Percentiles rank a stretch among this genome's conserved stretches.
Evolutionary conservation across 2,888 invertebrate species (phyloP).

Genomic region (Pyrrhia umbra): DNA sequence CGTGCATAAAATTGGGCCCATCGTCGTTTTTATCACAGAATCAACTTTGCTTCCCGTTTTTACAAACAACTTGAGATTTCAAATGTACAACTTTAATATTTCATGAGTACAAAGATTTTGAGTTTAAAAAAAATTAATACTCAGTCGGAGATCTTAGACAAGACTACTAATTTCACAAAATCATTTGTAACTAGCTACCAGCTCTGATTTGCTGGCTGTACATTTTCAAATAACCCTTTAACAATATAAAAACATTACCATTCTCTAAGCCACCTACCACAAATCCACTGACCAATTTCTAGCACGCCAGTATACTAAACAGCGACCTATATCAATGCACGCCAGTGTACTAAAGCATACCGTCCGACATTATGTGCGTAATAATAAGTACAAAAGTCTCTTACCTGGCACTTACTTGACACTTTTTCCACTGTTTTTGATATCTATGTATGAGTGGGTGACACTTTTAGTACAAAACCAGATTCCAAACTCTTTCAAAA

Average conservation of each 20-base stretch:
- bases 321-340: constrained; percentile 41
- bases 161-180: too few species aligned
- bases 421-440: constrained; percentile 8
- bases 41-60: constrained; percentile 20
- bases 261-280: constrained; percentile 27
- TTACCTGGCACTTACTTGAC: constrained; percentile 38
- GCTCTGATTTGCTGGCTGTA: too few species aligned
- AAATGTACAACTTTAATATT: too few species aligned
- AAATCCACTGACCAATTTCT: constrained; percentile 11
- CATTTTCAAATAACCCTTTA: not conserved
- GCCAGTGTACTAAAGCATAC: constrained; percentile 41
- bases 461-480: not conserved
- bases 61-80: not conserved
- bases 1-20: constrained; percentile 39
- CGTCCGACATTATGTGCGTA: constrained; percentile 38
- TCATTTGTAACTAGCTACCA: too few species aligned
- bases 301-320: constrained; percentile 10
- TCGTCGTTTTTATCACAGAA: constrained; percentile 35
- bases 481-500: not conserved
- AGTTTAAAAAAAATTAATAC: too few species aligned
- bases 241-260: not conserved
- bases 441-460: constrained; percentile 16
- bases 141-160: too few species aligned
- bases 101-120: too few species aligned
- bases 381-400: constrained; percentile 59